Evolutionary conservation across 2,113 vertebrate species (phyloP), one percentile per base, ranked within the genome.

Genomic region (Oenanthe oenanthe): DNA sequence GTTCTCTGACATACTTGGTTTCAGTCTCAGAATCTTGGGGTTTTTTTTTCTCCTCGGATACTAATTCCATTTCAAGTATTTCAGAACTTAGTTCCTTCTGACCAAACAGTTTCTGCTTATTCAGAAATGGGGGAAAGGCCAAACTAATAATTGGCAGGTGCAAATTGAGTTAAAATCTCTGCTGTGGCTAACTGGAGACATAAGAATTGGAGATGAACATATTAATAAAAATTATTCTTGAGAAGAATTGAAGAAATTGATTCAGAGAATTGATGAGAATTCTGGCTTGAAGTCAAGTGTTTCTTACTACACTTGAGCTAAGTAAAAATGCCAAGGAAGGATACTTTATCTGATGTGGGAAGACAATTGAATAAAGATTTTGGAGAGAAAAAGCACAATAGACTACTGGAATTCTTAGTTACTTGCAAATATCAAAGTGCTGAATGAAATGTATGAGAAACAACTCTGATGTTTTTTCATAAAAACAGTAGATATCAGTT

Each of bases 1-100:
- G 53, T 81, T 87, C 62, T 89, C 65, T 89, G 81, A 53, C 45
- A 54, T 45, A 75, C 26, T 95, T 93, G 53, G 32, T 94, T 93
- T 85, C 78, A 34, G 53, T 68, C 22, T 57, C 74, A 76, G 47
- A 65, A 57, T 66, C 8, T 0, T 74, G 8, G 19, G 8, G 19
- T 6, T 4, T 28, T 83, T 78, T 85, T 74, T 47, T 18, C 20
- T 62, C 17, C 14, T 77, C 54, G 26, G 8, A 17, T 61, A 85
- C 7, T 86, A 68, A 73, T 48, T 80, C 13, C 4, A 58, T 87
- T 32, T 71, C 4, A 34, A 85, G 12, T 81, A 38, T 63, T 87
- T 66, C 31, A 26, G 40, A 78, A n/a, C 25, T 67, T 81, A 29
- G 36, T 54, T 43, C 25, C 63, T 83, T 53, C 61, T 36, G n/a